These are phyloP conservation scores for Leptopilina boulardi DNA, from an alignment of 1,140 invertebrate genomes.

Conservation along the genomic window DNA sequence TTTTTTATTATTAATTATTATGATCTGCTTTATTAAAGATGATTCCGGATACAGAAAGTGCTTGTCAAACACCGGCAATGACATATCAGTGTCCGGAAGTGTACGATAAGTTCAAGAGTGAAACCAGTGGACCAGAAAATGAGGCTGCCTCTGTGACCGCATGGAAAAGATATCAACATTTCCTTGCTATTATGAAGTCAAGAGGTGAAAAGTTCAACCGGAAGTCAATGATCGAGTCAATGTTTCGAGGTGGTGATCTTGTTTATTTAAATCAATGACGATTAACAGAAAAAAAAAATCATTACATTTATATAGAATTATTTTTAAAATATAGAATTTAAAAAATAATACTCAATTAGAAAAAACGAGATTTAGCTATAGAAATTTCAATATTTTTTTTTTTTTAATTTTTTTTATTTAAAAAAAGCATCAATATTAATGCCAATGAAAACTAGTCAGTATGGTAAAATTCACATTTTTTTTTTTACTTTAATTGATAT, in stretches of 20 bases:
- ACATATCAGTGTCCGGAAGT: conserved; percentile 53
- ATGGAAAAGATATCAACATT: conserved; percentile 65
- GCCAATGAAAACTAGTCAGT: no score
- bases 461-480: no score
- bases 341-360: no score
- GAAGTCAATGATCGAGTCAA: conserved; percentile 64
- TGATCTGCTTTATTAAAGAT: no score
- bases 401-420: no score
- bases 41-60: conserved; percentile 58
- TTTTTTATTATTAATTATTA: no score
- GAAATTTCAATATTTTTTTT: no score
- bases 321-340: no score
- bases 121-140: conserved; percentile 54
- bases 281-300: background rate
- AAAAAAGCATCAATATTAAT: no score
- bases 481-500: no score
- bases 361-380: no score
- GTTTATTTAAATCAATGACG: conserved; percentile 49
- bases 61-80: conserved; percentile 48
- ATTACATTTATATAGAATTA: background rate
- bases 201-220: conserved; percentile 61
- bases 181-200: conserved; percentile 60
- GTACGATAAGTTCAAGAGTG: conserved; percentile 50
- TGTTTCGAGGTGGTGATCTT: conserved; percentile 67
- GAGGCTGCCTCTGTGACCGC: conserved; percentile 63